Conservation (phyloP, 1,140 invertebrate species). For the Doryteuthis pealeii region DNA sequence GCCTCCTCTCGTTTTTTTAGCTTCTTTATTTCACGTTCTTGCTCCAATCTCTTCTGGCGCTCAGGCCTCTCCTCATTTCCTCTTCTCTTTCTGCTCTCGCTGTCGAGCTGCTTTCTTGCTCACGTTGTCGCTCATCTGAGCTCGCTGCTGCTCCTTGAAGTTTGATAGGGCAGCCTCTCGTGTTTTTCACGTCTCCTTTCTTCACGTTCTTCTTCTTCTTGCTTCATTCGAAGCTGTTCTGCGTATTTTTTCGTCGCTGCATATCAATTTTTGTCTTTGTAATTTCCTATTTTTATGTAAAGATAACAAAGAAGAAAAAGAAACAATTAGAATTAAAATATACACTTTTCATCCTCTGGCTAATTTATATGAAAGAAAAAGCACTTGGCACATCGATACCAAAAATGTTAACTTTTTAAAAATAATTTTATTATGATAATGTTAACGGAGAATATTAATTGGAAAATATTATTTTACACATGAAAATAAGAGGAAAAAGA, state of each 20-base stretch:
- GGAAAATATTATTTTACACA: too few relatives aligned
- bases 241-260: background rate
- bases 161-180: background rate
- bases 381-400: too few relatives aligned
- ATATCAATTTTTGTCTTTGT: conserved; percentile 7
- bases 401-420: too few relatives aligned
- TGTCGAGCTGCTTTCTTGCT: background rate
- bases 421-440: too few relatives aligned
- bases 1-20: background rate
- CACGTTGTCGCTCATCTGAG: background rate
- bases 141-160: background rate
- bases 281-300: background rate
- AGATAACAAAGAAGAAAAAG: background rate
- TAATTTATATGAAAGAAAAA: too few relatives aligned
- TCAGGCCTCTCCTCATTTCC: background rate
- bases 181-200: background rate
- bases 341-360: too few relatives aligned
- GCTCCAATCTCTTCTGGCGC: background rate
- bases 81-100: background rate
- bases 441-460: too few relatives aligned
- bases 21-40: background rate
- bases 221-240: conserved; percentile 8
- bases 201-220: conserved; percentile 1
- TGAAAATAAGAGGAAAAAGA: too few relatives aligned
- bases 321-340: background rate